These are phyloP conservation scores for Merops nubicus DNA, from an alignment of 2,113 vertebrate species.

Conservation along the genomic window DNA sequence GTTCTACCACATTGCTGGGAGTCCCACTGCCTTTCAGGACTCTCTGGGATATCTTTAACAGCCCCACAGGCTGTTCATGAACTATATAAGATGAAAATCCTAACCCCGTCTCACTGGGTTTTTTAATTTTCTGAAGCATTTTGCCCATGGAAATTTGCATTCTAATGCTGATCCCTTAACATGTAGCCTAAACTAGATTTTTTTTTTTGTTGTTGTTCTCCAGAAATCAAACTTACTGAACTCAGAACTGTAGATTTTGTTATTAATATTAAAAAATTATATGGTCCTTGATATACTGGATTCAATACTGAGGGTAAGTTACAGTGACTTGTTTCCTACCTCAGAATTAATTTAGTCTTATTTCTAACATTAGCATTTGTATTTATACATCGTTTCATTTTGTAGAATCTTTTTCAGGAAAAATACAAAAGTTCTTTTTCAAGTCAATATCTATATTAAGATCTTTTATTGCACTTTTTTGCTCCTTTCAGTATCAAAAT, in stretches of 20 bases:
- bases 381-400: neutral
- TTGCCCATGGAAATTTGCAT: neutral
- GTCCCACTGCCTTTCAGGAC: neutral
- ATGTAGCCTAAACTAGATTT: neutral
- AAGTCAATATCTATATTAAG: constrained; percentile 15
- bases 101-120: neutral
- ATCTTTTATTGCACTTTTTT: neutral
- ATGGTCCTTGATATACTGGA: neutral
- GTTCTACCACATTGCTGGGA: neutral
- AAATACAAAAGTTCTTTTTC: neutral
- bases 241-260: neutral
- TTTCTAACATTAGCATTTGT: neutral
- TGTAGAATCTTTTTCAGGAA: neutral
- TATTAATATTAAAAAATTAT: neutral
- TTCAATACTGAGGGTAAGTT: neutral
- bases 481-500: neutral
- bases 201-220: neutral
- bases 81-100: neutral
- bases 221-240: neutral
- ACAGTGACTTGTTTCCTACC: neutral
- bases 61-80: neutral
- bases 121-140: neutral
- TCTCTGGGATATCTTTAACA: neutral
- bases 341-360: neutral
- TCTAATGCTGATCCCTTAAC: neutral